These are phyloP conservation scores for Volucella inflata DNA, from an alignment of 2,888 invertebrate genomes.

Conservation along the genomic window DNA sequence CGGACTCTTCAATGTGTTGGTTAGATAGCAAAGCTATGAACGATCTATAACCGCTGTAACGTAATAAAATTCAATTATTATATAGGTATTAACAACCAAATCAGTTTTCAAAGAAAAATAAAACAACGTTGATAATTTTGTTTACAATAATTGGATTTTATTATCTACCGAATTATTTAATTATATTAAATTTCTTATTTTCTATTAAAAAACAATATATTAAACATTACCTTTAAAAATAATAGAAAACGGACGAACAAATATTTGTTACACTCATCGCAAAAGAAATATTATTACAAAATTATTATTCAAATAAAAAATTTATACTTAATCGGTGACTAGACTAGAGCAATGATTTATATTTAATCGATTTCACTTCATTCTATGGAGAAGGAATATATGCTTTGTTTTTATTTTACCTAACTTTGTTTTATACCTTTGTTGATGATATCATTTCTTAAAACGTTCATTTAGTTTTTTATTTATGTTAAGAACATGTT, in stretches of 20 bases:
- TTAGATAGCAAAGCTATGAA: too few species aligned
- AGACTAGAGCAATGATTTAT: constrained; percentile 70
- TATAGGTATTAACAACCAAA: too few species aligned
- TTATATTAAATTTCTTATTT: constrained; percentile 70
- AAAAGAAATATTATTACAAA: constrained; percentile 38
- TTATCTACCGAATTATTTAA: constrained; percentile 69
- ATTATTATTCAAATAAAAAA: constrained; percentile 17
- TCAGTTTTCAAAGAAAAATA: too few species aligned
- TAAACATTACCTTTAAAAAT: constrained; percentile 56
- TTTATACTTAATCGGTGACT: constrained; percentile 60
- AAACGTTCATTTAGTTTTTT: constrained; percentile 27
- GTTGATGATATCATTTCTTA: constrained; percentile 21
- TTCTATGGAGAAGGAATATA: constrained; percentile 31
- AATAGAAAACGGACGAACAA: constrained; percentile 63
- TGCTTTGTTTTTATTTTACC: constrained; percentile 33
- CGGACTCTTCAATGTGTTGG: too few species aligned
- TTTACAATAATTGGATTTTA: constrained; percentile 67
- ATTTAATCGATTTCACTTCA: constrained; percentile 50
- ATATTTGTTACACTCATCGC: constrained; percentile 26
- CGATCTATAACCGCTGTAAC: too few species aligned
- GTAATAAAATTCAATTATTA: too few species aligned
- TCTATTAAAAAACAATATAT: constrained; percentile 49
- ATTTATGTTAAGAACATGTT: constrained; percentile 34
- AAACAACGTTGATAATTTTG: neutral
- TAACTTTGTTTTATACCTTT: constrained; percentile 35